Conservation (phyloP, 2,797 vertebrate genomes). For the Crenuchus spilurus region DNA sequence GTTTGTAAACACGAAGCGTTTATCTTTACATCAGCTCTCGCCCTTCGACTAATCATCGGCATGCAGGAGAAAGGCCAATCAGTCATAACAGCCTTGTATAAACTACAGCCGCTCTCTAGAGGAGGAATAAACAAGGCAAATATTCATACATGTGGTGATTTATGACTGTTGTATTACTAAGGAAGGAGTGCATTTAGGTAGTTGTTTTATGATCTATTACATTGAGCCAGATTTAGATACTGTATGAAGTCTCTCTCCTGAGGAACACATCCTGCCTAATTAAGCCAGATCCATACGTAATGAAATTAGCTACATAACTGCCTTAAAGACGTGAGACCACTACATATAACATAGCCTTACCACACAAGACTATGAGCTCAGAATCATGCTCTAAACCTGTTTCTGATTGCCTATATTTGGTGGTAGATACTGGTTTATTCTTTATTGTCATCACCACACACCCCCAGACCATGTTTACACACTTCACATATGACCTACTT, state of each 20-base stretch:
- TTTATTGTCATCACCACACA: conserved; percentile 20
- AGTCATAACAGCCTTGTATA: conserved; percentile 67
- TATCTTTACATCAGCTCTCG: conserved; percentile 72
- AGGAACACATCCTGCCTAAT: background rate
- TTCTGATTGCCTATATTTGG: no score
- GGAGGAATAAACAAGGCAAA: conserved; percentile 55
- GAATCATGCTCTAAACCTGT: background rate
- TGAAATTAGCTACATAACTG: background rate
- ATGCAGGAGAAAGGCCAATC: conserved; percentile 68
- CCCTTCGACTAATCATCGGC: conserved; percentile 76
- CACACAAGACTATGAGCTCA: background rate
- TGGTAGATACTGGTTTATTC: background rate
- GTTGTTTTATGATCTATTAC: conserved; percentile 22
- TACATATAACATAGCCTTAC: background rate
- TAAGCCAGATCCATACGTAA: background rate
- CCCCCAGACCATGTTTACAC: conserved; percentile 12
- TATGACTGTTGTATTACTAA: conserved; percentile 72
- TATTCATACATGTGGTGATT: conserved; percentile 66
- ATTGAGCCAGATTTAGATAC: conserved; percentile 19
- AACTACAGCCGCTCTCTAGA: conserved; percentile 64
- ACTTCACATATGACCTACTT: conserved; percentile 39
- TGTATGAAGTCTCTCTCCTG: conserved; percentile 11
- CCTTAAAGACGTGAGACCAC: background rate
- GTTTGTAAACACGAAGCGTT: conserved; percentile 76
- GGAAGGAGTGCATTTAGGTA: conserved; percentile 60